Evolutionary conservation across 2,113 vertebrate species (phyloP).

Genomic region (Ifrita kowaldi): DNA sequence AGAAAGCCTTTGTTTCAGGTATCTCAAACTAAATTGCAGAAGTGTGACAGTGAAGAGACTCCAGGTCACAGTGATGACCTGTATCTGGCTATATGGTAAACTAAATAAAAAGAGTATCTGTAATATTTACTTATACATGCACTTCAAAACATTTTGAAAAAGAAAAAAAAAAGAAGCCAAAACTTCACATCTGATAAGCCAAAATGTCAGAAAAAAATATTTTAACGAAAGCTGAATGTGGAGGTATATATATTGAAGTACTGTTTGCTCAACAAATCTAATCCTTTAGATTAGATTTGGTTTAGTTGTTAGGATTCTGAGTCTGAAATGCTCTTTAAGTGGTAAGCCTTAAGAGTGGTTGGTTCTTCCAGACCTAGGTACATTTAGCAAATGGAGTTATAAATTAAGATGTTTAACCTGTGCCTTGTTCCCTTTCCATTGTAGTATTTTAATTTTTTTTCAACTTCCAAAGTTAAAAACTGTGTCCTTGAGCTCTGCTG

Average conservation of each 20-base stretch:
- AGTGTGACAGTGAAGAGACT: neutral
- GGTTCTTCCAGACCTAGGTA: accelerated
- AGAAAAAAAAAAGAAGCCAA: neutral
- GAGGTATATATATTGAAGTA: neutral
- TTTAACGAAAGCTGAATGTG: neutral
- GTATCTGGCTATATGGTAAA: neutral
- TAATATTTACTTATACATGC: neutral
- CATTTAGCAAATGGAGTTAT: neutral
- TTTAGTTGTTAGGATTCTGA: neutral
- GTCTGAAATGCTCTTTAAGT: neutral
- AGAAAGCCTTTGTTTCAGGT: neutral
- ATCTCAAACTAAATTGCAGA: neutral
- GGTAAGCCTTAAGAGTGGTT: accelerated
- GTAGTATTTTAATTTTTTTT: neutral
- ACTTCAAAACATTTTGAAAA: neutral
- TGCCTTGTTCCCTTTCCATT: neutral
- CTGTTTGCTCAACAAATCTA: neutral
- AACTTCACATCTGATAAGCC: neutral
- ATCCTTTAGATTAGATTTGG: neutral
- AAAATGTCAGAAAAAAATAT: neutral
- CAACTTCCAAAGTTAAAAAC: neutral
- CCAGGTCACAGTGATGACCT: neutral
- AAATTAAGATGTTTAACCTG: neutral
- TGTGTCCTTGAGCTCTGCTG: neutral
- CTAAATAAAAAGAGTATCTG: neutral